Evolutionary conservation across 2,797 vertebrate species (phyloP), one percentile per base, ranked within the genome.

Genomic region (Orestias chungarensis): DNA sequence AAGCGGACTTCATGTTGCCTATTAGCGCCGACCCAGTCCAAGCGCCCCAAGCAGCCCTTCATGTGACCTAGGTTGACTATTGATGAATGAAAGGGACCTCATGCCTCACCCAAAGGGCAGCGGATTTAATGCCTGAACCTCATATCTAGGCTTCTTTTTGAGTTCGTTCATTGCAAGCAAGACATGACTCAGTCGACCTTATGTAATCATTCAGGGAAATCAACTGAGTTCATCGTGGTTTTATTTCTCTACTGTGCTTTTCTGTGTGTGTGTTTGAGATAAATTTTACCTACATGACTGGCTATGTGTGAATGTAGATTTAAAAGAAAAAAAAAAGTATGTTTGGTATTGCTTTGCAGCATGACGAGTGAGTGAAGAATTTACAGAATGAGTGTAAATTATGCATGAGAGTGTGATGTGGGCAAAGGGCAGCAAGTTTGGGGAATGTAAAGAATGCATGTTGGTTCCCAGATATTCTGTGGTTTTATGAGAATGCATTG

Each of bases 381-480:
- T 79, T 81, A 25, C 70, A 66, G 75, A 38, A 76, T 76, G 84
- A 80, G 82, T 88, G 78, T 92, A 89, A 91, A 12, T 91, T 90
- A 87, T 83, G 59, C 64, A 69, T 77, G 78, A 75, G 70, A 40
- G 65, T 46, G 5, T 78, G 86, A 72, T 74, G 76, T 86, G 76
- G 80, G 74, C 54, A 64, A 78, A 66, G 23, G 71, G 77, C 42
- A 68, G 27, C n/a, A 79, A 50, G 35, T 73, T 64, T 77, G 9
- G 25, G 59, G 57, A 31, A 72, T 78, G 72, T 87, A 40, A 59
- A 68, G 66, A 76, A 82, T 71, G 69, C 82, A 68, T 68, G 68
- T 81, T 76, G 69, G 70, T 79, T 71, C 40, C 72, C 67, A 71
- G 68, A 64, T 80, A 47, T 73, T 84, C 75, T 89, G 83, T 90